Conservation (phyloP, 2,888 invertebrate genomes). For the Aporophyla lueneburgensis region DNA sequence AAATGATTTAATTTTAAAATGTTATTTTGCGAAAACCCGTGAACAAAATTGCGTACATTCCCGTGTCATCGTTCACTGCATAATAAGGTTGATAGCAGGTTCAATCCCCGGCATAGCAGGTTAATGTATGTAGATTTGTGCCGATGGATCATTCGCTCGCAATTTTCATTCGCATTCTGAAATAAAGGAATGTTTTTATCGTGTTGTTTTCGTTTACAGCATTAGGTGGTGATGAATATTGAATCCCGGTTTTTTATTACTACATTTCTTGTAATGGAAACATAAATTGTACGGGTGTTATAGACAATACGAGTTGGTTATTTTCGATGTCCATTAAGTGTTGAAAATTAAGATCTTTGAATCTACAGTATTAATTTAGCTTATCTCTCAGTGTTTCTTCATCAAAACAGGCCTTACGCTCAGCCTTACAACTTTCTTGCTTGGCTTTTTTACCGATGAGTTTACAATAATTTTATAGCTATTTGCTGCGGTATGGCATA, state of each 20-base stretch:
- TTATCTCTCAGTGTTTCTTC: not conserved
- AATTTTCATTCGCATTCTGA: conserved; percentile 48
- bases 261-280: not conserved
- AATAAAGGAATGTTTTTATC: conserved; percentile 51
- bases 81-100: conserved; percentile 50
- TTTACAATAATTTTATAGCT: conserved; percentile 1
- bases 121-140: conserved; percentile 60
- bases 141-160: conserved; percentile 55
- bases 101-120: conserved; percentile 48
- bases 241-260: conserved; percentile 31
- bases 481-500: not conserved
- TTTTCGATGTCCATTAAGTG: not conserved
- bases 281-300: not conserved
- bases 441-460: conserved; percentile 1
- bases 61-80: conserved; percentile 46
- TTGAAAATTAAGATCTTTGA: not conserved
- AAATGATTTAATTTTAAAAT: conserved; percentile 9
- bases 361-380: not conserved
- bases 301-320: not conserved
- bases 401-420: not conserved
- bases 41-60: conserved; percentile 35
- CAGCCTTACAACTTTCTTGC: not conserved
- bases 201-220: conserved; percentile 44
- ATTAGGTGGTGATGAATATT: conserved; percentile 40
- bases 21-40: not conserved